These are phyloP conservation scores for Drosophila bocki DNA, from an alignment of 1,140 invertebrate genomes.

Conservation along the genomic window DNA sequence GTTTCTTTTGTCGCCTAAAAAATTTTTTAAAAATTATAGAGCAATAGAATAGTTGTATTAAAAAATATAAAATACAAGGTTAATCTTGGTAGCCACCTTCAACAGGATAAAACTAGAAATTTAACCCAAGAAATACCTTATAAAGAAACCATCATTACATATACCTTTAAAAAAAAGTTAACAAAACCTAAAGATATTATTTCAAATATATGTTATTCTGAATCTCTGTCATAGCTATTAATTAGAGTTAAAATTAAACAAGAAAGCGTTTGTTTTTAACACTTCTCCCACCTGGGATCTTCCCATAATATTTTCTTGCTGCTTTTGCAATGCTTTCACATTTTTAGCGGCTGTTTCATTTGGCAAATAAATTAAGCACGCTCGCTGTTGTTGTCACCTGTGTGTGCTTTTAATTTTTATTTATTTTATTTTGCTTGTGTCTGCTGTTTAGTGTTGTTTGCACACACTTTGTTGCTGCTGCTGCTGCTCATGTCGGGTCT, in stretches of 20 bases:
- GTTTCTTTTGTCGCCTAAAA: too few species aligned
- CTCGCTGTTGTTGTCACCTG: slow-evolving; percentile 6
- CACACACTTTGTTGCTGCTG: slow-evolving; percentile 40
- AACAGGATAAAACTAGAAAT: neutral
- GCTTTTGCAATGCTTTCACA: neutral
- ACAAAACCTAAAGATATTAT: neutral
- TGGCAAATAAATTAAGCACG: slow-evolving; percentile 14
- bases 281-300: slow-evolving; percentile 6
- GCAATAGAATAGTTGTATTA: too few species aligned
- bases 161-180: neutral
- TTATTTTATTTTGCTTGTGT: neutral
- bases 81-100: too few species aligned
- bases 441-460: slow-evolving; percentile 16
- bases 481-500: slow-evolving; percentile 36
- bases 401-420: neutral
- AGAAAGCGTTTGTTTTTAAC: neutral
- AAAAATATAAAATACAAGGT: too few species aligned
- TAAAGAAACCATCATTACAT: too few species aligned
- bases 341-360: slow-evolving; percentile 21
- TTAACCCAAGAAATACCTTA: neutral
- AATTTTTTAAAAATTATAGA: too few species aligned
- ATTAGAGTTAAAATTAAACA: neutral
- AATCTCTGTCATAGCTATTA: neutral
- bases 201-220: neutral
- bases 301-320: neutral